Conservation (phyloP, 2,888 invertebrate genomes). For the Sipha maydis region DNA sequence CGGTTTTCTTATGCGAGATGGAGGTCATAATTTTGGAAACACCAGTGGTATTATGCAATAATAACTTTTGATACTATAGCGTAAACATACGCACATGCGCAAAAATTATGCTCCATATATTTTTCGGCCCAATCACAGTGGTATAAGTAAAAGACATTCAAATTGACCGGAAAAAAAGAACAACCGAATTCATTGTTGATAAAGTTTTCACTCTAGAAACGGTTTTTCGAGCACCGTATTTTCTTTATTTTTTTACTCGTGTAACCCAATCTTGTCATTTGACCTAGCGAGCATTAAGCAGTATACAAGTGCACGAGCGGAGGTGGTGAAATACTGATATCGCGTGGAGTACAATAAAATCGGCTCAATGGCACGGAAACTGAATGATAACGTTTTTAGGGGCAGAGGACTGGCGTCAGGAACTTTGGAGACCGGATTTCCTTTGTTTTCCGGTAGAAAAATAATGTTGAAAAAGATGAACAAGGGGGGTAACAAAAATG, state of each 20-base stretch:
- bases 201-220: constrained; percentile 8
- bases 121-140: neutral
- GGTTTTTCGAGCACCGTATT: constrained; percentile 11
- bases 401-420: constrained; percentile 47
- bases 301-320: neutral
- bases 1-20: constrained; percentile 34
- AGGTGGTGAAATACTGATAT: constrained; percentile 51
- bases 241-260: neutral
- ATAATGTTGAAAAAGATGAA: constrained; percentile 41
- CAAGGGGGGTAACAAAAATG: constrained; percentile 23
- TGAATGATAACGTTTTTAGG: constrained; percentile 61
- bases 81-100: neutral
- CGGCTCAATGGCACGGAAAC: constrained; percentile 63
- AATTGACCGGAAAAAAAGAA: neutral
- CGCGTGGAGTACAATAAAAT: constrained; percentile 59
- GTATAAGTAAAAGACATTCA: neutral
- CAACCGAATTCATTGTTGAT: neutral
- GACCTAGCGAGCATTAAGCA: constrained; percentile 41
- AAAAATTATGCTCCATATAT: neutral
- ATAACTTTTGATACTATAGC: constrained; percentile 10
- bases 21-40: constrained; percentile 6
- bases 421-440: constrained; percentile 60
- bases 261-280: constrained; percentile 31
- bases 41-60: neutral
- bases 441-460: constrained; percentile 58